Conservation (phyloP, 1,140 invertebrate species). For the Formica selysi region DNA sequence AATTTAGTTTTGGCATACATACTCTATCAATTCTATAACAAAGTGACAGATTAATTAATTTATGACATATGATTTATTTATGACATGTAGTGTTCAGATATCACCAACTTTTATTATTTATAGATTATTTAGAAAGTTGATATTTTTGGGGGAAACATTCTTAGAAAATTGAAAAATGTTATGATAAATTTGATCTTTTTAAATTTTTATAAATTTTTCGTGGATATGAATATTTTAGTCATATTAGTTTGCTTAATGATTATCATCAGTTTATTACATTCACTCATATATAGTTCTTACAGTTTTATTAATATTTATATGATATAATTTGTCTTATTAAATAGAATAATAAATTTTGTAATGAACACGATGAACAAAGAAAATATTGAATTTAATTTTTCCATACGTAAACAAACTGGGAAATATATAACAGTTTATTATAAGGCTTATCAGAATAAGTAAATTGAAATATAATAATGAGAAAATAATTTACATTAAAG, state of each 20-base stretch:
- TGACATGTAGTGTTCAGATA: background rate
- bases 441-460: background rate
- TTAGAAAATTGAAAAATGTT: background rate
- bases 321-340: background rate
- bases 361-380: background rate
- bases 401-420: background rate
- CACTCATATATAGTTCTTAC: background rate
- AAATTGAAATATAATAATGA: constrained; percentile 30
- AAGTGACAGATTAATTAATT: no score
- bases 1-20: no score
- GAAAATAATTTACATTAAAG: background rate
- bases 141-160: background rate
- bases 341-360: background rate
- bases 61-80: no score
- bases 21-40: no score
- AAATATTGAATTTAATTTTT: background rate
- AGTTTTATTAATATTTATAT: background rate
- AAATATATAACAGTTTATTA: background rate
- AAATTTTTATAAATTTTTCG: background rate
- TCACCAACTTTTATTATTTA: background rate
- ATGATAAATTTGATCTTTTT: constrained; percentile 5
- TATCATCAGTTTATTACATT: background rate
- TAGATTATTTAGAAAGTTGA: background rate
- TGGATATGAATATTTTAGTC: background rate
- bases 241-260: background rate